phyloP scores from a whole-genome alignment of 2,113 vertebrate species.

The Pagrus major region DNA sequence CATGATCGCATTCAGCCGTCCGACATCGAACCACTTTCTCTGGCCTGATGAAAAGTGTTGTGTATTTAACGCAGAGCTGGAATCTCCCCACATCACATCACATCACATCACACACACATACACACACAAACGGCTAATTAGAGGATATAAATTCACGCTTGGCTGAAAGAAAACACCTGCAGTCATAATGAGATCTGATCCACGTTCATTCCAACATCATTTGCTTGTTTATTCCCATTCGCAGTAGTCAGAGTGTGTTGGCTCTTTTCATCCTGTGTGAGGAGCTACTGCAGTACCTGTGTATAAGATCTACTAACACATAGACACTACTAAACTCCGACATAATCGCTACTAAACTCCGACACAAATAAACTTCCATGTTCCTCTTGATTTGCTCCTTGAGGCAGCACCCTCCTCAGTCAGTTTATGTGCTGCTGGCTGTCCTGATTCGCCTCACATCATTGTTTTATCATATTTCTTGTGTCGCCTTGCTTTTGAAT shows the following conservation, averaged over 20 bases:
- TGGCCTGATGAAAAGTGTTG: conserved; percentile 44
- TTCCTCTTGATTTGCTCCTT: conserved; percentile 8
- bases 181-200: conserved; percentile 46
- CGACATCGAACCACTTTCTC: conserved; percentile 41
- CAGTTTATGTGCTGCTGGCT: not conserved
- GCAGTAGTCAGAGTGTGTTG: not conserved
- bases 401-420: not conserved
- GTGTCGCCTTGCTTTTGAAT: not conserved
- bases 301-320: no score
- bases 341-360: no score
- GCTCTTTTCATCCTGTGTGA: conserved; percentile 25
- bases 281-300: conserved; percentile 16
- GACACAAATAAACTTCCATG: not conserved
- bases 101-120: not conserved
- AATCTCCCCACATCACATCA: conserved; percentile 10
- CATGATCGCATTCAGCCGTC: conserved; percentile 29
- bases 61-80: conserved; percentile 44
- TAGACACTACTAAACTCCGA: no score
- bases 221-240: conserved; percentile 28
- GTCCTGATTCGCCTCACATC: not conserved
- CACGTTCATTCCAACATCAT: conserved; percentile 39
- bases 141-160: conserved; percentile 35
- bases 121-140: conserved; percentile 23
- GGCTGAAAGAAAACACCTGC: conserved; percentile 47
- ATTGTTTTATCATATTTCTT: conserved; percentile 15